These are phyloP conservation scores for Ochropleura plecta DNA, from an alignment of 2,888 invertebrate species.

Conservation along the genomic window DNA sequence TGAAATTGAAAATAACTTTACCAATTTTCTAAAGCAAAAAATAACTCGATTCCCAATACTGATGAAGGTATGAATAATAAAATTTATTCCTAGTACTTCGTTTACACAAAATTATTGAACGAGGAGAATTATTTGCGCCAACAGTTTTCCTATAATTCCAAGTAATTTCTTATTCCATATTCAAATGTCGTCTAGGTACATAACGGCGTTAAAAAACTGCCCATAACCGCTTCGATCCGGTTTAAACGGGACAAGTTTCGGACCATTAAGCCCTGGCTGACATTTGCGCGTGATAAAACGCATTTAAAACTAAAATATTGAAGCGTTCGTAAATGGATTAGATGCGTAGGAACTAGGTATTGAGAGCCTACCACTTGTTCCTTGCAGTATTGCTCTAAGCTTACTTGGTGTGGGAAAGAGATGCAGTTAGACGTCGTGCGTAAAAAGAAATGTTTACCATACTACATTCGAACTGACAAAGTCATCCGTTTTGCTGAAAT, in stretches of 20 bases:
- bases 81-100: background rate
- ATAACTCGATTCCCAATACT: background rate
- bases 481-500: background rate
- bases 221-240: slow-evolving; percentile 76
- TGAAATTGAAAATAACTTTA: slow-evolving; percentile 18
- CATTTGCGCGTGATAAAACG: slow-evolving; percentile 75
- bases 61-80: background rate
- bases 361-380: background rate
- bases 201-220: slow-evolving; percentile 84
- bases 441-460: slow-evolving; percentile 23
- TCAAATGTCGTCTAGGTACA: slow-evolving; percentile 76
- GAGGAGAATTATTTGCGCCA: slow-evolving; percentile 5
- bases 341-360: slow-evolving; percentile 39
- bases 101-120: background rate
- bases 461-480: slow-evolving; percentile 1
- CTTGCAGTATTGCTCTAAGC: background rate
- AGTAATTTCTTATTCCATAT: slow-evolving; percentile 78
- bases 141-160: slow-evolving; percentile 64
- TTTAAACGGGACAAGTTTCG: slow-evolving; percentile 79
- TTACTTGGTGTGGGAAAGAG: background rate
- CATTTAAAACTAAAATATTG: slow-evolving; percentile 72
- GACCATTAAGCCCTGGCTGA: slow-evolving; percentile 76
- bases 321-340: slow-evolving; percentile 58
- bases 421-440: background rate
- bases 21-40: background rate